Evolutionary conservation across 2,888 invertebrate genomes (phyloP).

Genomic region (Reticulitermes lucifugus): DNA sequence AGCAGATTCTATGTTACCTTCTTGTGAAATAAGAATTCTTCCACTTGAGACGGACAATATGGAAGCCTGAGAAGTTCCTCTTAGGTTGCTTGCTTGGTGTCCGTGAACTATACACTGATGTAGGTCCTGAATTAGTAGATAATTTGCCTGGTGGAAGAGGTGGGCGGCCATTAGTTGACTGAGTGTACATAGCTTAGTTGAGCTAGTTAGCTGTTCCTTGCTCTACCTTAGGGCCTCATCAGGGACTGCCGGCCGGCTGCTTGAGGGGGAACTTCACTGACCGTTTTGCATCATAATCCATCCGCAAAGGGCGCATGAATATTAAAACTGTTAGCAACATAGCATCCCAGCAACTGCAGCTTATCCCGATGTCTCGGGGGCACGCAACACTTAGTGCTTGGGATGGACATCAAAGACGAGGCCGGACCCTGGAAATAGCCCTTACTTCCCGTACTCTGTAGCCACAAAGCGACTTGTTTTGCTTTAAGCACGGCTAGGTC

Average conservation of each 20-base stretch:
- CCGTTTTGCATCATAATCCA: constrained; percentile 52
- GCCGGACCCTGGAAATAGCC: not conserved
- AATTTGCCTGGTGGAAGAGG: constrained; percentile 42
- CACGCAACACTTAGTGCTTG: constrained; percentile 21
- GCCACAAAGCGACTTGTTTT: no score
- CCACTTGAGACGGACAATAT: not conserved
- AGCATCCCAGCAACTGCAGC: not conserved
- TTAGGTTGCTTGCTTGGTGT: not conserved
- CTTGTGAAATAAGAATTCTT: not conserved
- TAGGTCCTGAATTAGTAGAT: constrained; percentile 44
- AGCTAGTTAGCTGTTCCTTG: constrained; percentile 46
- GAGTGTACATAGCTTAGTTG: constrained; percentile 42
- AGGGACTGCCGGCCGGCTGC: not conserved
- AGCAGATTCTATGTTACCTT: no score
- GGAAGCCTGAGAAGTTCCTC: not conserved
- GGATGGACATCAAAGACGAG: constrained; percentile 30
- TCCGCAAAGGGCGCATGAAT: constrained; percentile 52
- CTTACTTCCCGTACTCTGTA: no score
- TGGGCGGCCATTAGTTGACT: constrained; percentile 45
- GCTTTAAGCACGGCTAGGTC: no score
- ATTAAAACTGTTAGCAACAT: constrained; percentile 50
- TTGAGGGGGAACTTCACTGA: constrained; percentile 38
- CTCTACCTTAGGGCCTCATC: constrained; percentile 33
- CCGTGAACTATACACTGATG: not conserved
- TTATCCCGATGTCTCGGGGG: constrained; percentile 18